Conservation (phyloP, 2,797 vertebrate species). For the Chlorospingus semifuscus region DNA sequence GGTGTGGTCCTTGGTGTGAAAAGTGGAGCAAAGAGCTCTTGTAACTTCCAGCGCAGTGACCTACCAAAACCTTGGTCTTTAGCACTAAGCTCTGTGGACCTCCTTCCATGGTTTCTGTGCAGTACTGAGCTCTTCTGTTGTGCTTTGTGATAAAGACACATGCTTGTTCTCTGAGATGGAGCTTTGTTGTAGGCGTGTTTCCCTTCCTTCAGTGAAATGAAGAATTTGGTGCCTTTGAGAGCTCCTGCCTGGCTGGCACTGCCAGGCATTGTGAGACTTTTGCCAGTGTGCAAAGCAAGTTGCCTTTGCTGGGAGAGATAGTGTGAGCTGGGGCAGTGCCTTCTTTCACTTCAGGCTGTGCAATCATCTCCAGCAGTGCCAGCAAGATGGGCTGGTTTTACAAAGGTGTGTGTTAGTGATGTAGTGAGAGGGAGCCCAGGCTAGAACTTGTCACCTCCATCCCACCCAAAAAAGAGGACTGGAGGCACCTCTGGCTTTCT, state of each 20-base stretch:
- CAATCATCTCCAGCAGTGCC: not conserved
- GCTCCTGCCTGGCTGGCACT: not conserved
- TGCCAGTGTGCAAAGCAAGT: not conserved
- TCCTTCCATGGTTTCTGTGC: not conserved
- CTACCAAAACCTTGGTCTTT: not conserved
- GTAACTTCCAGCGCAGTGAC: not conserved
- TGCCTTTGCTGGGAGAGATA: not conserved
- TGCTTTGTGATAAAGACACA: not conserved
- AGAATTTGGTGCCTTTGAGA: not conserved
- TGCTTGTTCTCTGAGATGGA: not conserved
- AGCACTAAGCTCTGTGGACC: not conserved
- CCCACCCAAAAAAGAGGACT: not conserved
- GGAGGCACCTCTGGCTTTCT: not conserved
- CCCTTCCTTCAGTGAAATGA: not conserved
- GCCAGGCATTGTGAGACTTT: not conserved
- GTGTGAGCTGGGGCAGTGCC: not conserved
- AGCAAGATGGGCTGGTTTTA: not conserved
- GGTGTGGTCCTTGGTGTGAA: not conserved
- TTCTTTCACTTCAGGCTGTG: not conserved
- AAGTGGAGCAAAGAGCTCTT: not conserved
- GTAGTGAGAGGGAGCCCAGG: not conserved
- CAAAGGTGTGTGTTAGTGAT: fast-evolving
- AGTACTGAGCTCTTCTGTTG: not conserved
- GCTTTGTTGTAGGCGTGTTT: fast-evolving
- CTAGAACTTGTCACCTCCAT: not conserved